Evolutionary conservation across 1,140 invertebrate genomes (phyloP).

Genomic region (Drosophila mayri): DNA sequence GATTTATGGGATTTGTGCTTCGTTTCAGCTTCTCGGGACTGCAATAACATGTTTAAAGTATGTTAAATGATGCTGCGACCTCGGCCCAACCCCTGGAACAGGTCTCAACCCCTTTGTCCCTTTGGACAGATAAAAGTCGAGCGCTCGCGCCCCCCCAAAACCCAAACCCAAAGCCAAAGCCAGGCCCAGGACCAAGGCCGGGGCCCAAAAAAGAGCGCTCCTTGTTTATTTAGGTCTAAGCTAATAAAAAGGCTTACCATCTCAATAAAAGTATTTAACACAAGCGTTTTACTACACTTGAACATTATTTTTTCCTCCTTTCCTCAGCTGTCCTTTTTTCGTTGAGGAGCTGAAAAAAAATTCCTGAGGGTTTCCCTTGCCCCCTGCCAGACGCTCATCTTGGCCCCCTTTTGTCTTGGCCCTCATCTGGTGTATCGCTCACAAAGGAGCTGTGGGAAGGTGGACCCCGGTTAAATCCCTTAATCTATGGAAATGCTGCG

Average conservation of each 20-base stretch:
- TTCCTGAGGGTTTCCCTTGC: conserved; percentile 26
- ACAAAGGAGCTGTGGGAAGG: conserved; percentile 23
- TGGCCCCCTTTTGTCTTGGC: conserved; percentile 43
- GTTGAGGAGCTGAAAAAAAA: conserved; percentile 4
- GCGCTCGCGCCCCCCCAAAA: conserved; percentile 19
- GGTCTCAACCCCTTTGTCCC: conserved; percentile 39
- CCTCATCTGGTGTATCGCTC: conserved; percentile 51
- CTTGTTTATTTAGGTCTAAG: conserved; percentile 84
- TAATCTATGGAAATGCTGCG: conserved; percentile 85
- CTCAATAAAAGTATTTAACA: conserved; percentile 85
- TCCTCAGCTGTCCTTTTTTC: conserved; percentile 23
- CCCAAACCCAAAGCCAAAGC: not conserved
- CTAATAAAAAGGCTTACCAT: conserved; percentile 85
- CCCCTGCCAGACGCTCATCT: conserved; percentile 47
- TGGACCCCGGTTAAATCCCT: conserved; percentile 71
- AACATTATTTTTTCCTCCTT: conserved; percentile 71
- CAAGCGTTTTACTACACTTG: conserved; percentile 84
- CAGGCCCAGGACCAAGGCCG: not conserved
- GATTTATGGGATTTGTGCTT: conserved; percentile 68
- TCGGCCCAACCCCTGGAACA: conserved; percentile 8
- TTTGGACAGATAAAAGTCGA: conserved; percentile 69
- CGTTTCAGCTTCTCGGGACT: conserved; percentile 43
- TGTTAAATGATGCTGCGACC: conserved; percentile 68
- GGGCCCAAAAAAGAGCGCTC: conserved; percentile 18
- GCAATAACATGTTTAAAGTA: conserved; percentile 77